Base-by-base conservation (phyloP, 2,888 invertebrate genomes). In the Xanthia togata region DNA sequence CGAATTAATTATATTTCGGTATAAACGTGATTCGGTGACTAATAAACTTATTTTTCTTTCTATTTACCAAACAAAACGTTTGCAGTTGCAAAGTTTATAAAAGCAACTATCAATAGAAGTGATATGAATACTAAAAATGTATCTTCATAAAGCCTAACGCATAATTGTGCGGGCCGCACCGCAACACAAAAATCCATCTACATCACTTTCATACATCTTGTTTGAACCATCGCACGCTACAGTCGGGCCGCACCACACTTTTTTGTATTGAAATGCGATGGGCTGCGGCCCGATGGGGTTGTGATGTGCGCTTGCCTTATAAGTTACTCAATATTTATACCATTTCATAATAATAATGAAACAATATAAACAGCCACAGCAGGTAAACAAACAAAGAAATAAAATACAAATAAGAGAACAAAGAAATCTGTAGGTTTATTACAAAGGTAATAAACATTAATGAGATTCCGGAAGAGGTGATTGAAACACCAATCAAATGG, bases 401-500 rank as follows among this genome's bases (percentile, higher is more conserved):
- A 55, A 62, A 74, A 78, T n/a, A 35, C 17, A 63, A 59, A 70
- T 11, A 83, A 38, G 62, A 53, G 72, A 85, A 82, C 76, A 81
- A 82, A 79, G 76, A 78, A 82, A 75, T 81, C 73, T 75, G 76
- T 75, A 79, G 82, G 78, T 85, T 86, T 85, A 89, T 86, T 89
- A 84, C 83, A 64, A 62, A 70, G 38, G 85, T 83, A 77, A 87
- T 89, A 89, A 89, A 89, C 88, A 80, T 86, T 89, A 90, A 91
- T 89, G 87, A 87, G 79, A 88, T 84, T 87, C 79, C 82, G 82
- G 84, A 74, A 81, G 85, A 76, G 83, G 82, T 84, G 88, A 85
- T 82, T 88, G 87, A 90, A 89, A 88, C 78, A 75, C 89, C 88
- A 89, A 88, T 89, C 88, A 89, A 88, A 88, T 17, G 87, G 84